These are phyloP conservation scores for Acronicta alni DNA, from an alignment of 2,888 invertebrate species.

Conservation along the genomic window DNA sequence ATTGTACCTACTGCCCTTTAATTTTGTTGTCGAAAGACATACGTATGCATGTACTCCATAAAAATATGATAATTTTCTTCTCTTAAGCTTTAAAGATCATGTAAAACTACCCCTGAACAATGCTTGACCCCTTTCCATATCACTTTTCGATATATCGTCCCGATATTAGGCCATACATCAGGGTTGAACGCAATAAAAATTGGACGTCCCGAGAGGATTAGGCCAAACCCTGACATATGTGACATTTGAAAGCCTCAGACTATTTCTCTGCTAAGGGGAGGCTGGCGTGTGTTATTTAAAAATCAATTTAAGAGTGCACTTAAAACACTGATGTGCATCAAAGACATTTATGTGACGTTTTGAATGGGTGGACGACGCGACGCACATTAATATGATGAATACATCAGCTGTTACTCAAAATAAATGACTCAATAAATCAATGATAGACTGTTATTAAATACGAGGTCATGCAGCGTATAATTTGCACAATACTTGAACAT, in stretches of 20 bases:
- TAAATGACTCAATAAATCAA: constrained; percentile 80
- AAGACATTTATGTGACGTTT: constrained; percentile 64
- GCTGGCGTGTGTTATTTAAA: constrained; percentile 75
- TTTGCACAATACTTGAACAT: constrained; percentile 76
- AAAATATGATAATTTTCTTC: constrained; percentile 22
- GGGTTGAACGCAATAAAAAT: constrained; percentile 86
- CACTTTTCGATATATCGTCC: constrained; percentile 77
- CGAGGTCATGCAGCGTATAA: constrained; percentile 77
- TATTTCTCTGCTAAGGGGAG: constrained; percentile 76
- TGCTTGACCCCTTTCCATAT: constrained; percentile 74
- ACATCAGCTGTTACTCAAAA: constrained; percentile 74
- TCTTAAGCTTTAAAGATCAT: constrained; percentile 24
- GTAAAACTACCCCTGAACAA: constrained; percentile 58
- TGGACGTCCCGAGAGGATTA: constrained; percentile 84
- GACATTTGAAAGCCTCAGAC: constrained; percentile 83
- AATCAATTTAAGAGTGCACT: constrained; percentile 79
- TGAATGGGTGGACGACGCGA: constrained; percentile 62
- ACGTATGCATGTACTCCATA: constrained; percentile 9
- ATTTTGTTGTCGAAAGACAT: constrained; percentile 42
- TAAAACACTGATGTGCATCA: constrained; percentile 65
- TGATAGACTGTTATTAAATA: constrained; percentile 76
- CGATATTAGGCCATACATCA: constrained; percentile 84
- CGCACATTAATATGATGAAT: constrained; percentile 73
- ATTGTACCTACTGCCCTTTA: constrained; percentile 62
- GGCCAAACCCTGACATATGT: constrained; percentile 86